Evolutionary conservation across 2,113 vertebrate species (phyloP).

Genomic region (Promerops cafer): DNA sequence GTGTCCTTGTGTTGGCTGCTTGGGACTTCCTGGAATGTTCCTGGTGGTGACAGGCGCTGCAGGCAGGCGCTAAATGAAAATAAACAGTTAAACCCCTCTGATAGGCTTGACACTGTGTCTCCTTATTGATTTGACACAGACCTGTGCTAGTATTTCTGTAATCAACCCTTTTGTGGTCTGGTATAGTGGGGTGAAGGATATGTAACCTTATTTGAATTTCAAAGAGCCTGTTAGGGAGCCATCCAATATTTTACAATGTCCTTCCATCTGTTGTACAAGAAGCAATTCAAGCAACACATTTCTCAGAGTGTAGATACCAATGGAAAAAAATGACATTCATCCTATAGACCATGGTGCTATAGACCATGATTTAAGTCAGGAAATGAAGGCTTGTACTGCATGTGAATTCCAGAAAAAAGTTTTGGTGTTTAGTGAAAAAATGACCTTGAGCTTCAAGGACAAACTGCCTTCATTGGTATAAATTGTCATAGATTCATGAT

Average conservation of each 20-base stretch:
- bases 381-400: not conserved
- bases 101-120: not conserved
- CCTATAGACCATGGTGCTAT: not conserved
- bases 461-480: not conserved
- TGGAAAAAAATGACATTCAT: not conserved
- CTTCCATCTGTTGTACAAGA: conserved; percentile 15
- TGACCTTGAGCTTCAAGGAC: not conserved
- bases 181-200: not conserved
- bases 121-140: not conserved
- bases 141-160: not conserved
- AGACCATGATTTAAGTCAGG: not conserved
- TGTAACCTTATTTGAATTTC: conserved; percentile 15
- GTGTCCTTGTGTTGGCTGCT: not conserved
- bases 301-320: not conserved
- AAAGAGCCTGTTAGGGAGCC: not conserved
- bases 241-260: not conserved
- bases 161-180: not conserved
- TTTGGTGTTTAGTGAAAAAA: not conserved
- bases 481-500: not conserved
- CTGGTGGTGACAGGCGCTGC: not conserved
- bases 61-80: not conserved
- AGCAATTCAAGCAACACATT: not conserved
- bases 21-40: not conserved
- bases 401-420: not conserved
- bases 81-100: not conserved